phyloP scores from a whole-genome alignment of 2,797 vertebrate genomes.

The Helicolenus hilgendorfi region DNA sequence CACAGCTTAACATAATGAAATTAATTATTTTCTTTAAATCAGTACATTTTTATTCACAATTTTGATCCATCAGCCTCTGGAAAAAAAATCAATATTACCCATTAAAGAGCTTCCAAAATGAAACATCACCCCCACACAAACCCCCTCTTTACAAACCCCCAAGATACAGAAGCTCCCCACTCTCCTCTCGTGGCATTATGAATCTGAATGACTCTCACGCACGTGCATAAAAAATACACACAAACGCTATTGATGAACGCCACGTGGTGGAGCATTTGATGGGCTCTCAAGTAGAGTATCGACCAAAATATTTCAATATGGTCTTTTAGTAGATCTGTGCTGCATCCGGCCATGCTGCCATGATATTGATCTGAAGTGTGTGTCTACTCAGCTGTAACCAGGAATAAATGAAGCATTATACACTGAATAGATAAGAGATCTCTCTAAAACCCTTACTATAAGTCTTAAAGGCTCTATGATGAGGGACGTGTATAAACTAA shows the following conservation, averaged over 20 bases:
- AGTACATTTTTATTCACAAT: neutral
- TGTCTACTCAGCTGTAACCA: constrained; percentile 1
- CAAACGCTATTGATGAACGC: neutral
- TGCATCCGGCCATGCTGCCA: neutral
- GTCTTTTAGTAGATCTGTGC: neutral
- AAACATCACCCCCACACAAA: neutral
- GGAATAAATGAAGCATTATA: constrained; percentile 13
- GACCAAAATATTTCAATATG: constrained; percentile 29
- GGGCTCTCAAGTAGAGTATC: constrained; percentile 33
- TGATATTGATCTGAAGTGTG: constrained; percentile 30
- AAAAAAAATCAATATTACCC: neutral
- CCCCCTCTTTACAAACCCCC: neutral
- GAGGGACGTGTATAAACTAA: neutral
- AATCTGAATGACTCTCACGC: constrained; percentile 25
- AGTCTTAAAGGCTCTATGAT: neutral
- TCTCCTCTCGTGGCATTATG: neutral
- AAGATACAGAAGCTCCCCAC: neutral
- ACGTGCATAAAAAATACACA: neutral
- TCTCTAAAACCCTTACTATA: constrained; percentile 3
- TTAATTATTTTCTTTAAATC: neutral
- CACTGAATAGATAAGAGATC: neutral
- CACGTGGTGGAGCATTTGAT: constrained; percentile 18
- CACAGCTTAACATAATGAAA: neutral
- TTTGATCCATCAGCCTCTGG: neutral
- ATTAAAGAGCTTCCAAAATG: neutral